Base-by-base conservation (phyloP, 2,113 vertebrate genomes). In the Trinectes maculatus region DNA sequence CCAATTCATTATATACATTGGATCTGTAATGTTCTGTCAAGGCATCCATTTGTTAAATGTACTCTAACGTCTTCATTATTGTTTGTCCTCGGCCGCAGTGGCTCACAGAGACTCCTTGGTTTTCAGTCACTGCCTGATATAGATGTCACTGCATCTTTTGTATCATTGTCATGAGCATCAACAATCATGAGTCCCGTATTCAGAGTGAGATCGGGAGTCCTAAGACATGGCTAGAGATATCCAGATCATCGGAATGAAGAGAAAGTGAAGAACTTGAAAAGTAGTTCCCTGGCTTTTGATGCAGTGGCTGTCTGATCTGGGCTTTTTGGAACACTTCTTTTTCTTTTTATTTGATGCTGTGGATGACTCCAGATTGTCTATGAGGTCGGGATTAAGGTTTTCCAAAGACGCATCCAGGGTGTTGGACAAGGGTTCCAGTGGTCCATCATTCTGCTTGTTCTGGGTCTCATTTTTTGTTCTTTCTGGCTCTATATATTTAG, bases 311-410 rank as follows among this genome's bases (percentile, higher is more conserved):
- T 96, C 95, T 55, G 96, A 97, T 75, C 94, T 98, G 77, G 96
- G 96, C 90, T 95, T 99, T 90, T 95, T 96, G 61, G 93, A 94
- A 64, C 98, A 99, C 79, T 96, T 96, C 64, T 97, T 96, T 90
- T 95, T 96, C 93, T 96, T 96, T 88, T 94, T 97, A 52, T 95
- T 95, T 43, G 96, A 96, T 0, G 91, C 86, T 87, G 96, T 95
- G 22, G 97, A 95, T 15, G 94, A 91, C 73, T 94, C 95, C n/a
- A 95, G 91, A 16, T 92, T 93, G 79, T 95, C 93, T 60, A 95
- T 87, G 47, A 94, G 92, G 6, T 96, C 95, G 0, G 96, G 95
- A 82, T 84, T 93, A 67, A 95, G 70, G 61, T 91, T 95, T 59
- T 92, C 95, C 85, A 96, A 61, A 0, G 96, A 92, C 70, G 95